These are phyloP conservation scores for Xestia rhomboidea DNA, from an alignment of 2,888 invertebrate species.

Conservation along the genomic window DNA sequence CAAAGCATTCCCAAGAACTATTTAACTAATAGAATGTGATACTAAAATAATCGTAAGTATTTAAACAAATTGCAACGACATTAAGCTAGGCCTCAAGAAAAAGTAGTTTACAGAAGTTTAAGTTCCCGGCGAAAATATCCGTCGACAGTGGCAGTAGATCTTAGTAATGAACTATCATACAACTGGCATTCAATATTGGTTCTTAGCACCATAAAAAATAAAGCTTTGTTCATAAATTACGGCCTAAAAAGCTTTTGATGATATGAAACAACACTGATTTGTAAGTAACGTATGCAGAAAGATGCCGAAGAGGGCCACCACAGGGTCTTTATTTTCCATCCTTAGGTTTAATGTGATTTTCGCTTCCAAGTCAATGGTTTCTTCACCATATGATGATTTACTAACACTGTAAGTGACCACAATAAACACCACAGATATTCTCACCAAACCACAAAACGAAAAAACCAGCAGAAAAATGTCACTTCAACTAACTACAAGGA, in stretches of 20 bases:
- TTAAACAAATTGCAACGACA: conserved; percentile 10
- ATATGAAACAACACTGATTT: background rate
- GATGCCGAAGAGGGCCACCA: background rate
- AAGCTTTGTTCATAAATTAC: background rate
- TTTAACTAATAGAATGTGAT: conserved; percentile 44
- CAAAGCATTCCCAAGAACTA: conserved; percentile 41
- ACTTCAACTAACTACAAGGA: conserved; percentile 25
- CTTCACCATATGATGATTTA: background rate
- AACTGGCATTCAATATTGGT: background rate
- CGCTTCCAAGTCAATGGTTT: background rate
- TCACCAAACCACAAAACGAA: background rate
- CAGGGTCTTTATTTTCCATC: background rate
- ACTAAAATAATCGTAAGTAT: conserved; percentile 28
- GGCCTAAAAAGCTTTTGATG: background rate
- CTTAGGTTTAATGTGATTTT: background rate
- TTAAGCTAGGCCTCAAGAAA: conserved; percentile 25
- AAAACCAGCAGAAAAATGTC: conserved; percentile 11
- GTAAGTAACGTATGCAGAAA: background rate
- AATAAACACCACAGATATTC: background rate
- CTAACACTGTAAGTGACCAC: background rate
- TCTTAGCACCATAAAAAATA: background rate
- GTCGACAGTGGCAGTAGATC: background rate
- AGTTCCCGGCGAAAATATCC: background rate
- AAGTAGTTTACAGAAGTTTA: too few relatives aligned
- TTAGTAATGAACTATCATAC: background rate